Evolutionary conservation across 2,888 invertebrate species (phyloP), one percentile per base, ranked within the genome.

Genomic region (Prenolepis imparis): DNA sequence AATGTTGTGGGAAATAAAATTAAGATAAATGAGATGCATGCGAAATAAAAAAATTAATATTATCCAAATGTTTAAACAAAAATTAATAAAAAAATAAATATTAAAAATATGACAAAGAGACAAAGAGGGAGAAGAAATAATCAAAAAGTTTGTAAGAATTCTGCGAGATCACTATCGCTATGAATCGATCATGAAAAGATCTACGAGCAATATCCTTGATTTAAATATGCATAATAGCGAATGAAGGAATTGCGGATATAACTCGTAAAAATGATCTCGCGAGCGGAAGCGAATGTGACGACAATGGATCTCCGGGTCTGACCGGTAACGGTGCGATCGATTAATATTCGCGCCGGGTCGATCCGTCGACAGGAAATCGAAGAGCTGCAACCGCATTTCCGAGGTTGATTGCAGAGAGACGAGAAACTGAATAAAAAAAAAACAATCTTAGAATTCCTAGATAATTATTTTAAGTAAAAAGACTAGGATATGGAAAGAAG

Each of bases 351-450:
- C 67, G 32, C 1, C 57, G 66, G 66, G 66, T 66, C 59, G 59
- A 55, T 57, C 28, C 72, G 36, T 48, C 55, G 59, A 82, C 74
- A 82, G 82, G 83, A 88, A 84, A 68, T 32, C 44, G 32, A 44
- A 80, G n/a, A 44, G 18, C 70, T 55, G 36, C 39, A 63, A 77
- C 59, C 59, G 44, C 73, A 70, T 82, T 86, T 87, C 84, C 84
- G 86, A 74, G 82, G 77, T 84, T 83, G 28, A 59, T 83, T 78
- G 66, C 15, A 28, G 68, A 28, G 68, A 55, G 36, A 66, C 68
- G 44, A 39, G 64, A 52, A 72, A 77, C 28, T 12, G 24, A 80
- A 59, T 55, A 18, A 59, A 32, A 73, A 32, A 73, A 28, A 80
- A 21, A 36, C 39, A 5, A 70, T 55, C 36, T 9, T n/a, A 21